phyloP scores from a whole-genome alignment of 2,113 vertebrate species.

The Phylloscopus trochilus region DNA sequence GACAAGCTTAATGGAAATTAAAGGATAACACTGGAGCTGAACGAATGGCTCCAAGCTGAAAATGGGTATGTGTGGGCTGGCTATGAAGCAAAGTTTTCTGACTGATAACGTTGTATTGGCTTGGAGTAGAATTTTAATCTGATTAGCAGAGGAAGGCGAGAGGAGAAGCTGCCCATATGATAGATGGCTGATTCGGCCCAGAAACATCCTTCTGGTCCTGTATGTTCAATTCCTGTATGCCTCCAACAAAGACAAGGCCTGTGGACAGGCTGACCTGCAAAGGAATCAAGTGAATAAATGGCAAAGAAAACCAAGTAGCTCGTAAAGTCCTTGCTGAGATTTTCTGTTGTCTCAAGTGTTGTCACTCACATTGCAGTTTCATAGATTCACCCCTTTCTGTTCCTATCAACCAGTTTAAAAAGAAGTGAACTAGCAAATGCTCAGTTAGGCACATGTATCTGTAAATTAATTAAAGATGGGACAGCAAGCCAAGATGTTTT shows the following conservation, averaged over 20 bases:
- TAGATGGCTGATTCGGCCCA: neutral
- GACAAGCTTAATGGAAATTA: constrained; percentile 19
- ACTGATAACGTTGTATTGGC: neutral
- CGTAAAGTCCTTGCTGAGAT: neutral
- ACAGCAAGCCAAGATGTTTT: neutral
- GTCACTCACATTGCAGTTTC: neutral
- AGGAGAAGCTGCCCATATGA: neutral
- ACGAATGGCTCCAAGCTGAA: neutral
- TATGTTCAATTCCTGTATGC: neutral
- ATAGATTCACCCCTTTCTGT: neutral
- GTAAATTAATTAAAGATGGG: neutral
- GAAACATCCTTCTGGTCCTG: neutral
- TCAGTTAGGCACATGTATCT: neutral
- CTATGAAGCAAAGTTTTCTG: neutral
- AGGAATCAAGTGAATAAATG: neutral
- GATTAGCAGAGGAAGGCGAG: neutral
- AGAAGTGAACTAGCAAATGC: neutral
- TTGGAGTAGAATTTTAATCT: neutral
- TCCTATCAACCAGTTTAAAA: neutral
- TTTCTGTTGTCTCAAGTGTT: neutral
- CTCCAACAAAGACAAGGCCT: neutral
- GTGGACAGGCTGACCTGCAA: neutral
- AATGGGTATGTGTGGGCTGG: neutral
- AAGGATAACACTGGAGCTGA: neutral
- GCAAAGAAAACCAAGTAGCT: neutral